phyloP scores from a whole-genome alignment of 2,113 vertebrate genomes.

The Suncus etruscus region DNA sequence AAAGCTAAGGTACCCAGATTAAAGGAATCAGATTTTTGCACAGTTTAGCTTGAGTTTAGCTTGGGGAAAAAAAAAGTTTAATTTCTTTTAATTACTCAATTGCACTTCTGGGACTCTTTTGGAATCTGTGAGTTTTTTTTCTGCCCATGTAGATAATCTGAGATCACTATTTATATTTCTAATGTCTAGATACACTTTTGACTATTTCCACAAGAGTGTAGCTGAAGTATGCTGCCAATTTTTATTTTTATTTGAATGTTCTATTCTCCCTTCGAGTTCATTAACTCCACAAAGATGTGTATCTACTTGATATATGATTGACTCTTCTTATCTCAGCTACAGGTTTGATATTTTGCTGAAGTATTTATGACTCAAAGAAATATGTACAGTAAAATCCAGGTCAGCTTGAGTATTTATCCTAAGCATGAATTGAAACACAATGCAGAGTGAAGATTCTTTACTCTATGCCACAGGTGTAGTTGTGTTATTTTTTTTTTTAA shows the following conservation, averaged over 20 bases:
- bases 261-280: constrained; percentile 25
- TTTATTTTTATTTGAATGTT: constrained; percentile 34
- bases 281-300: constrained; percentile 35
- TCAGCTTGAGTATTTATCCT: not conserved
- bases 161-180: constrained; percentile 39
- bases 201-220: not conserved
- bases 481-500: not conserved
- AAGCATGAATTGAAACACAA: not conserved
- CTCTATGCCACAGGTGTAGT: not conserved
- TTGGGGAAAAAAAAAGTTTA: not conserved
- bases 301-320: constrained; percentile 40
- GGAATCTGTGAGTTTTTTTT: not conserved
- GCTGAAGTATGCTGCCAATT: not conserved
- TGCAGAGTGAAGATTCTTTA: not conserved
- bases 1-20: not conserved
- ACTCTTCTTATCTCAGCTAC: constrained; percentile 5
- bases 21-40: not conserved
- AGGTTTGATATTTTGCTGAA: constrained; percentile 14
- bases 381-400: not conserved
- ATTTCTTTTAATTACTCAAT: not conserved
- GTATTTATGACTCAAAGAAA: not conserved
- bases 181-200: not conserved
- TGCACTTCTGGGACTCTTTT: not conserved
- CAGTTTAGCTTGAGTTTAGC: not conserved
- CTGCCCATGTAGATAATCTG: not conserved